A percentile compares a stretch with the other conserved stretches of the same genome.
These are phyloP conservation scores for Drosophila trichaetosa DNA, from an alignment of 2,888 invertebrate genomes.

Conservation along the genomic window DNA sequence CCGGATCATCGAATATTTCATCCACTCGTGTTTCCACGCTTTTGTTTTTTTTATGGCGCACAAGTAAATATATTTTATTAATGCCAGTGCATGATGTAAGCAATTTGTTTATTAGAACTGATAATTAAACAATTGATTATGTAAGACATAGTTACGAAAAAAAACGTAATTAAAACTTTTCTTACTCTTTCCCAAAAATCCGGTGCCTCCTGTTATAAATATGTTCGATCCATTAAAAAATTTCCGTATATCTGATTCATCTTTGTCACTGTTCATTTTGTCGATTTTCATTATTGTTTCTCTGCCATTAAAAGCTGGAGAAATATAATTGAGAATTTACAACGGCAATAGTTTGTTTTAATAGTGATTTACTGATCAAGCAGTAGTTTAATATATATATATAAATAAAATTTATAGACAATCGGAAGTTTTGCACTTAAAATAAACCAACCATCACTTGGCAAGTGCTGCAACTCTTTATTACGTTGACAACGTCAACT, in stretches of 20 bases:
- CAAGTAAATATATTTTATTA: conserved; percentile 77
- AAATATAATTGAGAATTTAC: neutral
- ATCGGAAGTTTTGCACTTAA: neutral
- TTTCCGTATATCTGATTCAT: conserved; percentile 16
- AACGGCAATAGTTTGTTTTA: neutral
- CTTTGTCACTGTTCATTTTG: neutral
- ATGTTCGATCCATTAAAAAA: conserved; percentile 86
- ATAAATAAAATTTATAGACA: no score
- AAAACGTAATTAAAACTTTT: neutral
- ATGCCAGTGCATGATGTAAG: conserved; percentile 18
- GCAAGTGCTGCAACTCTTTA: conserved; percentile 15
- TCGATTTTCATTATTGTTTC: conserved; percentile 2
- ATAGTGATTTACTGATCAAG: neutral
- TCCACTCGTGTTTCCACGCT: conserved; percentile 88
- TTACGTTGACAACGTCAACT: conserved; percentile 7
- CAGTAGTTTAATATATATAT: neutral
- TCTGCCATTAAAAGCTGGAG: neutral
- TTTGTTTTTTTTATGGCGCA: conserved; percentile 88
- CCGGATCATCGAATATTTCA: conserved; percentile 78
- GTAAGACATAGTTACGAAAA: neutral
- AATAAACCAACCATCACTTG: conserved; percentile 8
- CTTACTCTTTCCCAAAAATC: conserved; percentile 33
- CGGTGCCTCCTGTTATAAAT: conserved; percentile 87
- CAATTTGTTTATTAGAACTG: conserved; percentile 25
- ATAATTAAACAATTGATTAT: neutral